Base-by-base conservation (phyloP, 2,113 vertebrate genomes). In the Sarotherodon lohbergeri region DNA sequence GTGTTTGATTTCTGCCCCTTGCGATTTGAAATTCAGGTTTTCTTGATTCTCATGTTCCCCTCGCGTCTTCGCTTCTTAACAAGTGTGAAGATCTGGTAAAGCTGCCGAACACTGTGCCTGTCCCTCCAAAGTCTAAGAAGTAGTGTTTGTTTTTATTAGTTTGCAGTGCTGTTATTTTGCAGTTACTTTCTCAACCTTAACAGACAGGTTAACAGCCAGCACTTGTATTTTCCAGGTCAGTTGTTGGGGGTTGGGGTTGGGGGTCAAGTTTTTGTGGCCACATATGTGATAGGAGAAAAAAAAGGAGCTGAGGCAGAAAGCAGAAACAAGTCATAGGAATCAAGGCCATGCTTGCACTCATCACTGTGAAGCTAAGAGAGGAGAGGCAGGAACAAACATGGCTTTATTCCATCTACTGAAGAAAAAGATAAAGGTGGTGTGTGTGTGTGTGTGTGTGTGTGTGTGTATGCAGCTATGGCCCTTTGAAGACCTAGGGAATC, bases 301-400 rank as follows among this genome's bases (percentile, higher is more conserved):
- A 80, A 66, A 10, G 36, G 1, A n/a, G 46, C 48, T 4, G 24
- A 81, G 16, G 29, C 54, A 41, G 4, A 82, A 90, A 76, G 71
- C 52, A 93, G 88, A 90, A 83, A 85, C 34, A 87, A 80, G 79
- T 68, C 34, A 55, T 81, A 81, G 68, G 86, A 82, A 82, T 78
- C 61, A 61, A 48, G 76, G 84, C 83, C 80, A 57, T 91, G 86
- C 81, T 82, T 86, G 81, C 88, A 66, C 80, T 91, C 84, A 85
- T 76, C 71, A 81, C 84, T 82, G 82, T 85, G 27, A 56, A 85
- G 81, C 39, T 86, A 81, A 93, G 93, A 94, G 91, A 93, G 91
- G 57, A 73, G 10, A 81, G 41, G 27, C 68, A 83, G 90, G 79
- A 93, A 87, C 56, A 83, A 88, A 86, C 82, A 81, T 86, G 79